Evolutionary conservation across 2,888 invertebrate genomes (phyloP), one percentile per base, ranked within the genome.

Genomic region (Habroteleia sp.): DNA sequence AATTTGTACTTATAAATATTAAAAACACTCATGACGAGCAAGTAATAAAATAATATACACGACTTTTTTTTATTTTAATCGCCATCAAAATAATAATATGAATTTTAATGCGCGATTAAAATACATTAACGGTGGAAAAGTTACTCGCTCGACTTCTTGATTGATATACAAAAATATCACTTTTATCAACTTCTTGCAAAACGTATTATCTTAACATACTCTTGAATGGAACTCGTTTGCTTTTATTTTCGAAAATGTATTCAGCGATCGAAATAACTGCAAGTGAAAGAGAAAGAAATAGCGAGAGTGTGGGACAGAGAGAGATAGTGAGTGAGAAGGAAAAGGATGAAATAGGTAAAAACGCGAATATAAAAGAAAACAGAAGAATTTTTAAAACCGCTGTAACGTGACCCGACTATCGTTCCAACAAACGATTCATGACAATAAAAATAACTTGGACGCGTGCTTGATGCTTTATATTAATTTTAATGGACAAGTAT

Each of bases 81-180:
- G 17, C 13, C 27, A 46, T 60, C 60, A 39, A 48, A 62, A 27
- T 48, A 27, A 31, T n/a, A n/a, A n/a, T n/a, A n/a, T n/a, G n/a
- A n/a, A n/a, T 50, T 48, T 63, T 37, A 63, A 63, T 17, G 44
- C 31, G 20, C 35, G 35, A 63, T 63, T 63, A 50, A 50, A 63
- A 50, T 42, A 29, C 13, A 41, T 50, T 48, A 41, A 23, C 41
- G 31, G 20, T n/a, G 27, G 20, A 48, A 25, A 60, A 25, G 17
- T 44, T 35, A 25, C n/a, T 33, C 16, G 10, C n/a, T n/a, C n/a
- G 20, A 20, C 20, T 20, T 20, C 20, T 14, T 20, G 60, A 60
- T 39, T 25, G 37, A 37, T 60, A 29, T 13, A 48, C 27, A 37
- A 48, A 60, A 46, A 42, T 60, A 60, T 23, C 25, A 17, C 16